A percentile compares a stretch with the other conserved stretches of the same genome.
phyloP scores from a whole-genome alignment of 1,140 invertebrate species.

The Drosophila seguyi region DNA sequence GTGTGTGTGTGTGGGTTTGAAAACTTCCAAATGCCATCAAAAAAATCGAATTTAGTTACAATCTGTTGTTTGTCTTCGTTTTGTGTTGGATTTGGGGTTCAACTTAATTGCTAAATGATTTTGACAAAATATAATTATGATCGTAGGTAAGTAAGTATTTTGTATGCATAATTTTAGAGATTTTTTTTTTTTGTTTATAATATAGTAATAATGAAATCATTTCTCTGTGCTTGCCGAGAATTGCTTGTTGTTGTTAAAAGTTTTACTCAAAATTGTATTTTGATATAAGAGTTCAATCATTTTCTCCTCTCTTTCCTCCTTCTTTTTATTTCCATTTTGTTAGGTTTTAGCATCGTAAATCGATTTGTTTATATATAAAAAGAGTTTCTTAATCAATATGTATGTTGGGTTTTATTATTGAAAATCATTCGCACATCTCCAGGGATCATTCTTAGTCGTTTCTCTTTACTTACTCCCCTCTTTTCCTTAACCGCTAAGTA shows the following conservation, averaged over 20 bases:
- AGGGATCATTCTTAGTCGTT: conserved; percentile 47
- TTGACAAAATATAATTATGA: conserved; percentile 51
- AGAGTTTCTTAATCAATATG: conserved; percentile 65
- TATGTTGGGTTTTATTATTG: conserved; percentile 30
- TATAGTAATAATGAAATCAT: conserved; percentile 30
- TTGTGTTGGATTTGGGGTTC: conserved; percentile 10
- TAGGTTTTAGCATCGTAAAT: conserved; percentile 62
- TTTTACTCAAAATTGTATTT: conserved; percentile 80
- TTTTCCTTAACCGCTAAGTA: conserved; percentile 42
- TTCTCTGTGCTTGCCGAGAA: conserved; percentile 42
- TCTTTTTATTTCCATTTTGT: conserved; percentile 2
- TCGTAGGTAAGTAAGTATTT: conserved; percentile 23
- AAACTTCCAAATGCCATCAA: conserved; percentile 47
- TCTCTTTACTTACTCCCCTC: conserved; percentile 17
- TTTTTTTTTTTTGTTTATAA: conserved; percentile 27
- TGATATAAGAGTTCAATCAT: conserved; percentile 74
- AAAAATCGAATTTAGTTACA: conserved; percentile 42
- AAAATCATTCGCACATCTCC: conserved; percentile 40
- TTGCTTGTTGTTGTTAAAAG: conserved; percentile 53
- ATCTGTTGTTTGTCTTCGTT: conserved; percentile 21
- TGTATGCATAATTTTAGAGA: conserved; percentile 23
- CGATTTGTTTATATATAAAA: conserved; percentile 56
- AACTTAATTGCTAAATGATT: conserved; percentile 62
- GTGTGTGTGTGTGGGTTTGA: conserved; percentile 54
- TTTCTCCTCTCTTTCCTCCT: conserved; percentile 1